Base-by-base conservation (phyloP, 2,113 vertebrate species). In the Miniopterus natalensis region DNA sequence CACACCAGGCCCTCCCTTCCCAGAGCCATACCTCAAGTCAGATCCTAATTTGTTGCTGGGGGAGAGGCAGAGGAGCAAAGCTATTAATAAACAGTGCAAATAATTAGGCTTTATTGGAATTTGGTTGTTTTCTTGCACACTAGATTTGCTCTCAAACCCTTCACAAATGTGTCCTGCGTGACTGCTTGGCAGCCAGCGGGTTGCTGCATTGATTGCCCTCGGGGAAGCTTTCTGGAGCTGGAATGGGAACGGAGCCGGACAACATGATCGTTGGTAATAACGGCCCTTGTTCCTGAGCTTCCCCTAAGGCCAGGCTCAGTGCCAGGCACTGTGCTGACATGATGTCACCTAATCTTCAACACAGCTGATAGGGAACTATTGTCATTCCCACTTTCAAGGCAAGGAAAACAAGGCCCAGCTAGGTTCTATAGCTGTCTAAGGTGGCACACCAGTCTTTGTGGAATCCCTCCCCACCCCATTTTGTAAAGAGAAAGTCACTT, bases 11-110 rank as follows among this genome's bases (percentile, higher is more conserved):
- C 36, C 0, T 7, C n/a, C 91, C 84, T 91, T 91, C 77, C 11
- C 92, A 94, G 20, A 71, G 47, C 5, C 0, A 0, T 4, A 45
- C 84, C 97, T 98, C 95, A 83, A 96, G 85, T 95, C 47, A 23
- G 31, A 86, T 57, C 49, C 89, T 84, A 92, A 36, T 97, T 89
- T 97, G 57, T n/a, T 74, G 73, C 1, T 0, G n/a, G 15, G 92
- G 75, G n/a, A 92, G 13, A 5, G 14, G 84, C 94, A 20, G 83
- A 94, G 84, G 68, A 97, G 79, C 74, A 95, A 65, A 68, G 21
- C 27, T 78, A 29, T 90, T 96, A 96, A 94, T 89, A 97, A 74
- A 9, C 13, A 95, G 15, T 40, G 78, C 92, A 42, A 84, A 97
- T 96, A 65, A 68, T 81, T 96, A 68, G 92, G 45, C 23, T 96